Evolutionary conservation across 2,113 vertebrate genomes (phyloP), one percentile per base, ranked within the genome.

Genomic region (Paradoxurus hermaphroditus): DNA sequence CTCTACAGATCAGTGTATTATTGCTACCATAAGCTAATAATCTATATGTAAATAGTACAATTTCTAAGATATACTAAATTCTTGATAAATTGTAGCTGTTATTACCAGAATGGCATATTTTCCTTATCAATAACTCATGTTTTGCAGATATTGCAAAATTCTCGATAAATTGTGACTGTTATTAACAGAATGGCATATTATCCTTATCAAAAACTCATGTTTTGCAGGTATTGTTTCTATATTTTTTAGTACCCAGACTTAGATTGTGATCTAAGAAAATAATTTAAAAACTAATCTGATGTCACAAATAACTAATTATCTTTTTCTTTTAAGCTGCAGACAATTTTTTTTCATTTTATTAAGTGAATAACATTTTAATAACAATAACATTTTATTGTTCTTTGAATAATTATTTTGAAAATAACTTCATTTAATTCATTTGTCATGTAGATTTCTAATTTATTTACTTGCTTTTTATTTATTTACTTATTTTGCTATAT

Each of bases 381-480:
- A n/a, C n/a, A n/a, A n/a, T n/a, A n/a, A n/a, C n/a, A n/a, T n/a
- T n/a, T n/a, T n/a, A 29, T 9, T 65, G 5, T 1, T 86, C 90
- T 96, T 53, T 91, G 19, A 91, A 65, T 91, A 85, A 86, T 83
- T 68, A 93, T 93, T 72, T 90, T 91, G 19, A 75, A 96, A 87
- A 91, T 49, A 46, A 41, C 7, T 91, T 72, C 75, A 51, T 63
- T 83, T 49, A 93, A 39, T 36, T 41, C 19, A 49, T 29, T 83
- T 96, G 25, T 83, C 5, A 21, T 68, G 1, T 72, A 21, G 21
- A 56, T 27, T 91, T 1, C 21, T 62, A 36, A 25, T 25, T 41
- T 16, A 75, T 75, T 46, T 75, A 62, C 59, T 62, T 63, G 62
- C 29, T 27, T 90, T 13, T 51, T n/a, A 56, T 86, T 85, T 79